These are phyloP conservation scores for Telmatherina bonti DNA, from an alignment of 2,797 vertebrate genomes.

Conservation along the genomic window DNA sequence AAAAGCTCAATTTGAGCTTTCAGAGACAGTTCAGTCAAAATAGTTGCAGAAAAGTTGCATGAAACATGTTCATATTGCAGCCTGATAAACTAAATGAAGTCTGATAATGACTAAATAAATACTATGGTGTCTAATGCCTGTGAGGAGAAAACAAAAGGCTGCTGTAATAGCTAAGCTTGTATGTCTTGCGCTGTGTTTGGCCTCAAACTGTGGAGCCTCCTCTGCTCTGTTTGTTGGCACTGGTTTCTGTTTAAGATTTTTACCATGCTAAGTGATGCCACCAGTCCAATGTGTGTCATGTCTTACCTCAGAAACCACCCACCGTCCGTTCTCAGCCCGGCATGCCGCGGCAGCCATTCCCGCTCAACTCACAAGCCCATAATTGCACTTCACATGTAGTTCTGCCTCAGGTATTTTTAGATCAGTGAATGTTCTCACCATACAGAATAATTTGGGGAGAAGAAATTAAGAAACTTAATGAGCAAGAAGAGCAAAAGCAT, in stretches of 20 bases:
- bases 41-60: not conserved
- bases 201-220: conserved; percentile 28
- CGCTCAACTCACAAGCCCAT: conserved; percentile 79
- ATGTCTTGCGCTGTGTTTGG: conserved; percentile 24
- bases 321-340: conserved; percentile 71
- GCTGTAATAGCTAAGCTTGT: conserved; percentile 21
- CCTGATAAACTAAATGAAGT: not conserved
- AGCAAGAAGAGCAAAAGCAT: conserved; percentile 78
- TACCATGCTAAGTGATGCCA: conserved; percentile 55
- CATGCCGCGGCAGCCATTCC: conserved; percentile 66
- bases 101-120: conserved; percentile 10
- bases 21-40: conserved; percentile 14
- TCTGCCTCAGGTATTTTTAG: conserved; percentile 81
- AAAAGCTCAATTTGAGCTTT: conserved; percentile 21
- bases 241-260: conserved; percentile 60
- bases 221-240: conserved; percentile 62
- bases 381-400: conserved; percentile 80
- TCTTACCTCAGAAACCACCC: conserved; percentile 78
- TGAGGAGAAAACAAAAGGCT: conserved; percentile 3
- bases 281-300: conserved; percentile 57
- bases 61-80: not conserved
- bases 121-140: not conserved
- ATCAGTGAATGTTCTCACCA: conserved; percentile 72
- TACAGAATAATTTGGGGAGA: conserved; percentile 56
- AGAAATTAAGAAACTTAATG: conserved; percentile 85